Evolutionary conservation across 1,140 invertebrate genomes (phyloP), one percentile per base, ranked within the genome.

Genomic region (Chymomyza costata): DNA sequence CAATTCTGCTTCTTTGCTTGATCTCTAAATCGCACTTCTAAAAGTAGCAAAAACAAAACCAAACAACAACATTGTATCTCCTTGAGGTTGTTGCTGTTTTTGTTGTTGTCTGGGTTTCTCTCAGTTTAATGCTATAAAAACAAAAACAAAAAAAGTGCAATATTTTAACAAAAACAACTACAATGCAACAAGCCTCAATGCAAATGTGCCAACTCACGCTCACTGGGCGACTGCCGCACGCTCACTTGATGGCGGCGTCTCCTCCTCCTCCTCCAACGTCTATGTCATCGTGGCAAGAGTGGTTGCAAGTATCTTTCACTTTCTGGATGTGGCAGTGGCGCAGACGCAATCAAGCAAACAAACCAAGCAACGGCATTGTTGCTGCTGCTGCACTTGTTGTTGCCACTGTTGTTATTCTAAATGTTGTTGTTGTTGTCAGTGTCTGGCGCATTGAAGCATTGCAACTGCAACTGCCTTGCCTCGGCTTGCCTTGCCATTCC

Each of bases 291-390:
- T 0, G 1, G 1, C 50, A 35, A 51, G n/a, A n/a, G n/a, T n/a
- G n/a, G n/a, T 35, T 51, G 62, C 70, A 62, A 78, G 67, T 66
- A 63, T 78, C 73, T 78, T 76, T 78, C 73, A 78, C 71, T 78
- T 78, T 76, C 73, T 69, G 73, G 66, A 54, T 56, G 51, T 45
- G 38, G n/a, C n/a, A n/a, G 39, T 16, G 11, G 18, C 13, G 32
- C 54, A 51, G 31, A 45, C 21, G 21, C 21, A 25, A 8, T n/a
- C n/a, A n/a, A n/a, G n/a, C n/a, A n/a, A n/a, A n/a, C n/a, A n/a
- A n/a, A n/a, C n/a, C n/a, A n/a, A n/a, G n/a, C n/a, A n/a, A 25
- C 21, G 3, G 21, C 21, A 3, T 50, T 51, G 52, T 32, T 61
- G 43, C 28, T 25, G 40, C 21, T 38, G 31, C 41, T 40, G 45